Evolutionary conservation across 2,888 invertebrate species (phyloP).

Genomic region (Bugulina stolonifera): DNA sequence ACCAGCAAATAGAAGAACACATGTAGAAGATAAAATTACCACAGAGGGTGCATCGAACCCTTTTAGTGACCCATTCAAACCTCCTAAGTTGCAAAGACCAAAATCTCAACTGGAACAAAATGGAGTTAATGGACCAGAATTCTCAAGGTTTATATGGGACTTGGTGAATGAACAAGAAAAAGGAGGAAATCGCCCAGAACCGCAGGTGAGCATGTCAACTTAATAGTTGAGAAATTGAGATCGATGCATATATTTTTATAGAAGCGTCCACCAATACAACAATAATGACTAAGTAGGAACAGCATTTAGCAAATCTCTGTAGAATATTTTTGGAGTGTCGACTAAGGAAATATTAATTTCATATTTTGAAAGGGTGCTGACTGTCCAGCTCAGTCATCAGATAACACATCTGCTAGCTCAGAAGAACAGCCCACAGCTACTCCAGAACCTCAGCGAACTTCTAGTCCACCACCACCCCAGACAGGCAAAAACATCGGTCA

Average conservation of each 20-base stretch:
- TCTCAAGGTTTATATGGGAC: conserved; percentile 15
- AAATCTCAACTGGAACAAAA: not conserved
- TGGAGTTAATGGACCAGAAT: conserved; percentile 16
- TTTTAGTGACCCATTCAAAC: conserved; percentile 11
- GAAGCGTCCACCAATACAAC: too few species aligned
- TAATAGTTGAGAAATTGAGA: too few species aligned
- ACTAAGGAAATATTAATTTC: too few species aligned
- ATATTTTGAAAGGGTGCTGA: not conserved
- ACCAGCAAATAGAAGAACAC: not conserved
- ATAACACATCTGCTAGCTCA: not conserved
- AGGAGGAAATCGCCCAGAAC: not conserved
- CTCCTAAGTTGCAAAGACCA: not conserved
- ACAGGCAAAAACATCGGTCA: not conserved
- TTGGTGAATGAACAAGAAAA: conserved; percentile 22
- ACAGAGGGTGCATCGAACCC: not conserved
- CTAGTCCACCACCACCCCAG: not conserved
- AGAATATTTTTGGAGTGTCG: too few species aligned
- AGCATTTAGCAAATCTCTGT: too few species aligned
- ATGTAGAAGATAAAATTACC: conserved; percentile 10
- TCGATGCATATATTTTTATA: too few species aligned
- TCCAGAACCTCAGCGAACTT: not conserved
- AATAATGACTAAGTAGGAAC: too few species aligned
- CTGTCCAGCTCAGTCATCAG: conserved; percentile 2
- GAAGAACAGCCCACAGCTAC: not conserved
- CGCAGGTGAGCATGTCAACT: not conserved